Evolutionary conservation across 1,140 invertebrate genomes (phyloP), one percentile per base, ranked within the genome.

Genomic region (Procambarus virginalis): DNA sequence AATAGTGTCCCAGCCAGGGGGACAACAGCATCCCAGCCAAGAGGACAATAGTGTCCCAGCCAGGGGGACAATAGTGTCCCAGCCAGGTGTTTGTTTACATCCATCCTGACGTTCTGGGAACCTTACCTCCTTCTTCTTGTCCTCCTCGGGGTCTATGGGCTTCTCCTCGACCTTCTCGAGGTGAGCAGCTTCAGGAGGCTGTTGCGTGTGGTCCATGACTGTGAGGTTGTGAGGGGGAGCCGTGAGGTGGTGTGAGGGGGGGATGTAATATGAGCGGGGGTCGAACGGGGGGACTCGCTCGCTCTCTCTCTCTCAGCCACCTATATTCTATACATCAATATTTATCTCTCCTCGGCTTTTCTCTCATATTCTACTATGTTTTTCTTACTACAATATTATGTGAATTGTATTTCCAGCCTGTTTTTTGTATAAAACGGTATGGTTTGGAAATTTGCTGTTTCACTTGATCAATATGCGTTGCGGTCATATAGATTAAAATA

Each of bases 131-230:
- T 78, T 73, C 45, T 86, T 78, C 58, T 86, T 76, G 17, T 79
- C 84, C 45, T 79, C 76, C 58, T 68, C 84, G 12, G 9, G 14
- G 20, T 60, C 84, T n/a, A 48, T 5, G 58, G 48, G 51, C 76
- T 86, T 78, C 76, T 86, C 84, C 60, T 86, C 76, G 58, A 86
- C 84, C 45, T 79, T 86, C 76, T 86, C 84, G 6, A 79, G 84
- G 9, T 58, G 12, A n/a, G 75, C 10, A 9, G 22, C 17, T 10
- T 86, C 84, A 10, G 17, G 8, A 17, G 77, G 77, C n/a, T 86
- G 82, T 68, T 84, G 64, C 3, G 82, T 48, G 46, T 84, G 58
- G 6, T 76, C 79, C 84, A 86, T 86, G n/a, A 22, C 5, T 68
- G 34, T 34, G 34, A 58, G 14, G 55, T 58, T 14, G 20, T 68